These are phyloP conservation scores for Glyptemys insculpta DNA, from an alignment of 2,797 vertebrate genomes.

Conservation along the genomic window DNA sequence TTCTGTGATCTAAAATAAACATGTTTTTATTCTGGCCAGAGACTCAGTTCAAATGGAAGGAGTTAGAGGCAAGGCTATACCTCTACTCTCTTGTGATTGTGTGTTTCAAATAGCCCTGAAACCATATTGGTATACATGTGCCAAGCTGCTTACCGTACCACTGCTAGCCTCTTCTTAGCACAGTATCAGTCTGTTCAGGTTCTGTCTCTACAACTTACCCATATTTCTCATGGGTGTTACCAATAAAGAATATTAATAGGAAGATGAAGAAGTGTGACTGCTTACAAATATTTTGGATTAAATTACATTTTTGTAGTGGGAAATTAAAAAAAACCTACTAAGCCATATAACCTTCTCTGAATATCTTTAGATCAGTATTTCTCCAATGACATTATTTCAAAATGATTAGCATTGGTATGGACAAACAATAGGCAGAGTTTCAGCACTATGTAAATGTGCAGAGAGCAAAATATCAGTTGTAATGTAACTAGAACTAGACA, in stretches of 20 bases:
- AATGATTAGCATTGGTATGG: not conserved
- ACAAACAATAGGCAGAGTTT: not conserved
- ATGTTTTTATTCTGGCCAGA: not conserved
- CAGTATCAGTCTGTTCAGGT: not conserved
- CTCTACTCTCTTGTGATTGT: not conserved
- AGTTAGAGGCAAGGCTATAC: not conserved
- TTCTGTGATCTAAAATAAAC: conserved; percentile 11
- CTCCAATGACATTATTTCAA: not conserved
- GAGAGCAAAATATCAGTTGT: not conserved
- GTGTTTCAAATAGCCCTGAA: not conserved
- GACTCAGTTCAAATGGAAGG: fast-evolving
- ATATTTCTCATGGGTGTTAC: not conserved
- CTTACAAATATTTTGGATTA: not conserved
- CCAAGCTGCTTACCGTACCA: not conserved
- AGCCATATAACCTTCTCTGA: not conserved
- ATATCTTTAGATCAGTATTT: not conserved
- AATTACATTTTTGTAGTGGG: not conserved
- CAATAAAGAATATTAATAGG: not conserved
- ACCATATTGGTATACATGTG: not conserved
- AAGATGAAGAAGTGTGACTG: not conserved
- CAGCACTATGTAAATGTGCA: fast-evolving
- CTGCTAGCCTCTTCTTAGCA: not conserved
- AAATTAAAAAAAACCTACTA: not conserved
- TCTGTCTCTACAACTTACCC: not conserved
- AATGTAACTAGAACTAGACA: not conserved